These are phyloP conservation scores for Sclerurus mexicanus DNA, from an alignment of 2,113 vertebrate species.

Conservation along the genomic window DNA sequence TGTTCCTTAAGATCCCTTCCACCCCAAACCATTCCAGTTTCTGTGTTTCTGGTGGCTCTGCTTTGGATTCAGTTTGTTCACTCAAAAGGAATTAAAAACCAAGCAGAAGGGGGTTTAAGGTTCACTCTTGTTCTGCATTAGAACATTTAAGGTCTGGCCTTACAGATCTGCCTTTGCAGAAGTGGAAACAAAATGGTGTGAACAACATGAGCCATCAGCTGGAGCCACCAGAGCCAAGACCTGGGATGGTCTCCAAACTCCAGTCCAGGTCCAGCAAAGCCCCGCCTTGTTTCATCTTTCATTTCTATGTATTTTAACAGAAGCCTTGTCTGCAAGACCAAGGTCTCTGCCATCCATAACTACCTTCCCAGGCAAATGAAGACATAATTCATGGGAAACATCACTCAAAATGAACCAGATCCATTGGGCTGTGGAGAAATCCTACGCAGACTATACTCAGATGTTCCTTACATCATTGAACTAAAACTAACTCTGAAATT, in stretches of 20 bases:
- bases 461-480: not conserved
- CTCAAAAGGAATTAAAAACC: not conserved
- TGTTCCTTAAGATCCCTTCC: not conserved
- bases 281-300: not conserved
- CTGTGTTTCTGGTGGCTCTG: not conserved
- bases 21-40: not conserved
- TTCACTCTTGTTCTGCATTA: not conserved
- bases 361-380: not conserved
- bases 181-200: accelerated
- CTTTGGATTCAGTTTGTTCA: not conserved
- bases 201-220: not conserved
- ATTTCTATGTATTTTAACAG: not conserved
- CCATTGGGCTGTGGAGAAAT: not conserved
- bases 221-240: not conserved
- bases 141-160: not conserved
- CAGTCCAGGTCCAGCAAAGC: not conserved
- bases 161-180: not conserved
- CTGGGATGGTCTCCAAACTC: not conserved
- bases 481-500: not conserved
- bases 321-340: not conserved
- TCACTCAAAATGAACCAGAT: not conserved
- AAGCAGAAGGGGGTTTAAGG: not conserved
- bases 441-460: not conserved
- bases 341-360: not conserved
- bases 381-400: not conserved